Evolutionary conservation across 2,113 vertebrate genomes (phyloP).

Genomic region (Taurulus bubalis): DNA sequence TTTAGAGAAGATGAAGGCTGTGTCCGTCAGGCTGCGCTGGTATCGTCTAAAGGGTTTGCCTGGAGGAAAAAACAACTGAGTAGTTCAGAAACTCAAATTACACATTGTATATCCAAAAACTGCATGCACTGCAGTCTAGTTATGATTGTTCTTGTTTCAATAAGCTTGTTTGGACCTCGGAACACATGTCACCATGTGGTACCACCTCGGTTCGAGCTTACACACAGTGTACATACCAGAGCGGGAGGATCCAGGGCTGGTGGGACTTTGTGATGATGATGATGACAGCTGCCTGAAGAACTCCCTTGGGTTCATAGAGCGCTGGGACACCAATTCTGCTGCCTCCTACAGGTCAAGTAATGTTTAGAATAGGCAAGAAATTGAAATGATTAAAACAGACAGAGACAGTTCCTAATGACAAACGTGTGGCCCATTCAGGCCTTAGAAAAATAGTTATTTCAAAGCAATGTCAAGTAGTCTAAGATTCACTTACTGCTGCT

Average conservation of each 20-base stretch:
- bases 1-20: slow-evolving; percentile 86
- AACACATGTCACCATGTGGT: background rate
- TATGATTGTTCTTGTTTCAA: background rate
- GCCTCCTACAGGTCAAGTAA: slow-evolving; percentile 81
- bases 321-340: slow-evolving; percentile 85
- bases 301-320: slow-evolving; percentile 85
- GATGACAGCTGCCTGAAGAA: slow-evolving; percentile 88
- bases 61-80: slow-evolving; percentile 54
- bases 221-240: slow-evolving; percentile 59
- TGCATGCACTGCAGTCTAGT: background rate
- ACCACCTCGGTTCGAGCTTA: background rate
- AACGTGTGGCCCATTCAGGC: background rate
- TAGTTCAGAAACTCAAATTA: slow-evolving; percentile 10
- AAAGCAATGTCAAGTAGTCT: background rate
- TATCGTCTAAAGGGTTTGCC: slow-evolving; percentile 85
- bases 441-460: background rate
- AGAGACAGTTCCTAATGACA: background rate
- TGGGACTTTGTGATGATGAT: slow-evolving; percentile 78
- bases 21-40: slow-evolving; percentile 90
- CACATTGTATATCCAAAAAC: background rate
- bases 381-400: background rate
- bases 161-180: background rate
- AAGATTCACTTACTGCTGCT: slow-evolving; percentile 84
- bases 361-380: background rate
- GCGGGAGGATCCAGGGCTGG: slow-evolving; percentile 77